These are phyloP conservation scores for Tragelaphus scriptus DNA, from an alignment of 2,113 vertebrate genomes.

Conservation along the genomic window DNA sequence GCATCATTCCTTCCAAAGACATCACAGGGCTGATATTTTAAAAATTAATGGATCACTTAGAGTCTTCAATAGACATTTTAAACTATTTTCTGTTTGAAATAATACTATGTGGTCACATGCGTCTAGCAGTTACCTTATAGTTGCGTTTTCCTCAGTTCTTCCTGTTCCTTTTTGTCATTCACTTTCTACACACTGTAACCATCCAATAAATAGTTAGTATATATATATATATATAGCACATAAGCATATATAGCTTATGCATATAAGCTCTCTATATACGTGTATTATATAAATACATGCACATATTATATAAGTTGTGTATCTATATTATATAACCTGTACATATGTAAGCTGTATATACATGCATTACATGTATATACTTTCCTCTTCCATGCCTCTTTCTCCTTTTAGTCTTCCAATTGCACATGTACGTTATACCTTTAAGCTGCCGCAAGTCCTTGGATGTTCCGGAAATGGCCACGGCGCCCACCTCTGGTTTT, in stretches of 20 bases:
- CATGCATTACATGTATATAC: fast-evolving
- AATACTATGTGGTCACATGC: fast-evolving
- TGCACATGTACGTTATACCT: fast-evolving
- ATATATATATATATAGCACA: background rate
- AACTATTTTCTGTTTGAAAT: background rate
- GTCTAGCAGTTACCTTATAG: fast-evolving
- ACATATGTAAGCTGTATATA: background rate
- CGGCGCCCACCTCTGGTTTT: fast-evolving
- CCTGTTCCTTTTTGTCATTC: too few relatives aligned
- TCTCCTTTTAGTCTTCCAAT: background rate
- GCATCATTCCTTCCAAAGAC: too few relatives aligned
- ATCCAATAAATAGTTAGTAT: fast-evolving
- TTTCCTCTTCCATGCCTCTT: background rate
- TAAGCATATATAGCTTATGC: background rate
- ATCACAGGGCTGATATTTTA: too few relatives aligned
- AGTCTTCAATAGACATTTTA: too few relatives aligned
- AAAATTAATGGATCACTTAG: fast-evolving
- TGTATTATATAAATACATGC: background rate
- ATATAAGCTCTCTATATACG: background rate
- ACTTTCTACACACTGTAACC: fast-evolving
- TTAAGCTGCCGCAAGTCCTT: background rate
- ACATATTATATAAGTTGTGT: too few relatives aligned
- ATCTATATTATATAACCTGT: too few relatives aligned
- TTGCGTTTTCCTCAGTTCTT: background rate
- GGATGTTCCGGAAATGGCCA: too few relatives aligned